Evolutionary conservation across 2,888 invertebrate species (phyloP).

Genomic region (Myathropa florea): DNA sequence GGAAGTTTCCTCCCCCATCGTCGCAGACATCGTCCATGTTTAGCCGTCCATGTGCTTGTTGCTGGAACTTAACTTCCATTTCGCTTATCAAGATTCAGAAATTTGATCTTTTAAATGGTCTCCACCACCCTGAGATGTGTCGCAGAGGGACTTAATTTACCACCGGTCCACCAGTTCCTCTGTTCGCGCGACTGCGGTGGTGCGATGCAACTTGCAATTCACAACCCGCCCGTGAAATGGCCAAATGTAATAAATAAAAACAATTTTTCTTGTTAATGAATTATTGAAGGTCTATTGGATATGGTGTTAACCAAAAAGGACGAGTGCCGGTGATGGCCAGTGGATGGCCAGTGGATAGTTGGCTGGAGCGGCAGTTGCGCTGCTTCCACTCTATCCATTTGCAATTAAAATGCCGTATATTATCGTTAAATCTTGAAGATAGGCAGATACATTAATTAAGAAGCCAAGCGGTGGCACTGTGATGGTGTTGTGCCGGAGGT

Average conservation of each 20-base stretch:
- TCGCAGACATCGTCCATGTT: background rate
- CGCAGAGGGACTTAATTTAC: constrained; percentile 66
- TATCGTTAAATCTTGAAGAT: constrained; percentile 69
- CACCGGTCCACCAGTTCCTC: constrained; percentile 35
- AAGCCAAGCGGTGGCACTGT: constrained; percentile 20
- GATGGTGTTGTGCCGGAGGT: constrained; percentile 15
- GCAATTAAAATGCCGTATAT: constrained; percentile 71
- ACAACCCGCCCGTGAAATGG: constrained; percentile 46
- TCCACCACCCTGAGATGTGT: constrained; percentile 61
- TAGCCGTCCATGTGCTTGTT: background rate
- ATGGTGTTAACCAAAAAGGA: constrained; percentile 70
- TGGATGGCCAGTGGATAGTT: background rate
- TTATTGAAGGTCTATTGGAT: constrained; percentile 71
- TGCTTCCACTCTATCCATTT: constrained; percentile 63
- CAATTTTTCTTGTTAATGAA: constrained; percentile 71
- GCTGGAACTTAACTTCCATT: constrained; percentile 26
- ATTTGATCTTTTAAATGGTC: constrained; percentile 70
- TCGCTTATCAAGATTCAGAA: constrained; percentile 65
- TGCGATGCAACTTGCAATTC: background rate
- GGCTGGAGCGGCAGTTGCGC: constrained; percentile 10
- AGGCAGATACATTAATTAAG: constrained; percentile 71
- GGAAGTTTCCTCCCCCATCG: constrained; percentile 47
- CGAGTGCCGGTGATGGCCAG: constrained; percentile 13
- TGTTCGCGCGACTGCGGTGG: background rate
- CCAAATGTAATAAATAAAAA: constrained; percentile 70